phyloP scores from a whole-genome alignment of 35 echinoderm and acorn worm genomes.

The Amphiura filiformis region DNA sequence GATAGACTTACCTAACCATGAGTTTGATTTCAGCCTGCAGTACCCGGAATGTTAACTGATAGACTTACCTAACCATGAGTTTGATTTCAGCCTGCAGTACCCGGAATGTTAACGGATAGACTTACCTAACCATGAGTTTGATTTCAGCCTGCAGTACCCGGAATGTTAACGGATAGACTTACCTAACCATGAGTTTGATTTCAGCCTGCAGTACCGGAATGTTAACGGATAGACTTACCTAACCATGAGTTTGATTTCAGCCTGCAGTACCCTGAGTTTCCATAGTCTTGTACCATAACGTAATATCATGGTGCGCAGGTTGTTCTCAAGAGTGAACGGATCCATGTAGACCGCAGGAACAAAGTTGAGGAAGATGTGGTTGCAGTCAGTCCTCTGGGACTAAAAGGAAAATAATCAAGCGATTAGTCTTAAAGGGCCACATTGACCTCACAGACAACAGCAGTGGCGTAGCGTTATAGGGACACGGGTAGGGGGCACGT shows the following conservation, averaged over 20 bases:
- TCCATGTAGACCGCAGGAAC: constrained; percentile 97
- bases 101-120: too few species aligned
- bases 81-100: too few species aligned
- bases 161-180: too few species aligned
- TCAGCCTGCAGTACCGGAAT: too few species aligned
- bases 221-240: constrained; percentile 69
- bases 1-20: too few species aligned
- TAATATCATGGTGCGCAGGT: constrained; percentile 78
- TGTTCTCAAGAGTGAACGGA: constrained; percentile 75
- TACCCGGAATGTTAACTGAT: too few species aligned
- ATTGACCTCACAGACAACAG: not conserved
- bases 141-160: too few species aligned
- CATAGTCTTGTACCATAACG: constrained; percentile 87
- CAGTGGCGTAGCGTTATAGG: too few species aligned
- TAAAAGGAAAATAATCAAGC: constrained; percentile 1
- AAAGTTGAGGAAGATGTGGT: constrained; percentile 99
- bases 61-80: too few species aligned
- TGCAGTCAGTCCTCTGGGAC: constrained; percentile 90
- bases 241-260: constrained; percentile 90
- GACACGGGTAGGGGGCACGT: not conserved
- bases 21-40: too few species aligned
- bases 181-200: too few species aligned
- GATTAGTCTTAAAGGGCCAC: not conserved
- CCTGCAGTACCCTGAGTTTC: constrained; percentile 92
- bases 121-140: too few species aligned